phyloP scores from a whole-genome alignment of 37 sponge, comb jelly and placozoan species.

The Geodia barretti region DNA sequence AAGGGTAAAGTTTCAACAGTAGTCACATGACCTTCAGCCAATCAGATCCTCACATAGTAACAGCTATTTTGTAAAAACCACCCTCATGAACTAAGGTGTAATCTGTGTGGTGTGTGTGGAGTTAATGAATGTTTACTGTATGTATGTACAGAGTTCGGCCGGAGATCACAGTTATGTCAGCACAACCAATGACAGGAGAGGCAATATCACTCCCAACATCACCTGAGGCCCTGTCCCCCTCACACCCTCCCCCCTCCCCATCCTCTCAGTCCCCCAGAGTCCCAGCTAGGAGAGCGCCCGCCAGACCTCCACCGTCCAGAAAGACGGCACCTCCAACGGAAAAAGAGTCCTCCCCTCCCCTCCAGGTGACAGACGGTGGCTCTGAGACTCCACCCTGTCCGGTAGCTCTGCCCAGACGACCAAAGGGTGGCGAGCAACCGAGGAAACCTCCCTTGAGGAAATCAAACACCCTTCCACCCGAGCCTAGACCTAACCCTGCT shows the following conservation, averaged over 20 bases:
- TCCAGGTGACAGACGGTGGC: neutral
- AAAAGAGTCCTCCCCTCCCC: conserved; percentile 17
- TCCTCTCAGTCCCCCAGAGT: neutral
- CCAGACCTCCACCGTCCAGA: neutral
- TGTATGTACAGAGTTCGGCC: neutral
- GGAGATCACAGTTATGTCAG: conserved; percentile 24
- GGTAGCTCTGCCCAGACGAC: neutral
- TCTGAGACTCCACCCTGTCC: neutral
- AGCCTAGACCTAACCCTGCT: neutral
- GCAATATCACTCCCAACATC: neutral
- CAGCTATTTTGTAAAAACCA: too few relatives aligned
- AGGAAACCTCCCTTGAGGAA: neutral
- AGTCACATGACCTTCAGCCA: neutral
- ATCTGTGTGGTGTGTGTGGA: too few relatives aligned
- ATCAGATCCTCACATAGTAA: neutral
- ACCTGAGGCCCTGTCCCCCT: neutral
- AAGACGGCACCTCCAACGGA: neutral
- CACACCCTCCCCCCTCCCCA: neutral
- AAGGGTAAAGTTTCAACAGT: neutral
- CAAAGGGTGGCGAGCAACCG: neutral
- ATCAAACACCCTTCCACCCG: neutral
- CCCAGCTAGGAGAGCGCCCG: neutral
- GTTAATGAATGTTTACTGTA: neutral
- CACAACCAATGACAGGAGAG: conserved; percentile 13
- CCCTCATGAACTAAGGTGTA: too few relatives aligned